phyloP scores from a whole-genome alignment of 37 sponge, comb jelly and placozoan species.

The Chondrilla cf. caribensis region DNA sequence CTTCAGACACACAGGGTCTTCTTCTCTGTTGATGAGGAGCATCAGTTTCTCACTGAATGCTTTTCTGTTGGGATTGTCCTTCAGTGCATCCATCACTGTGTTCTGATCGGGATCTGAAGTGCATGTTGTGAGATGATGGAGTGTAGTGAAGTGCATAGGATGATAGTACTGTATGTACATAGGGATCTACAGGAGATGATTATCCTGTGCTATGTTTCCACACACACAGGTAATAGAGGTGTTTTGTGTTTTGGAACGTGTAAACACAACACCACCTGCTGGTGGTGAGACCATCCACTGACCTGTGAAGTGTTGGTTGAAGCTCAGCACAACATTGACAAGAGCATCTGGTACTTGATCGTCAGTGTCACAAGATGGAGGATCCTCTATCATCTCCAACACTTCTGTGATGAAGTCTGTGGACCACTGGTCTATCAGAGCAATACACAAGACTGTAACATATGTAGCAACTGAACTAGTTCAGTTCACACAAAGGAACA shows the following conservation, averaged over 20 bases:
- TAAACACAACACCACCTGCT: no score
- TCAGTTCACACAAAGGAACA: no score
- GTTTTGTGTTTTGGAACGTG: no score
- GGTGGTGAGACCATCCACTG: no score
- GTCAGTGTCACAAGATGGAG: conserved; percentile 42
- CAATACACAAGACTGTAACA: no score
- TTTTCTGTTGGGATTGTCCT: conserved; percentile 31
- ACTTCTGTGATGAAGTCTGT: conserved; percentile 62
- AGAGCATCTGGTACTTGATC: conserved; percentile 66
- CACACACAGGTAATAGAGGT: no score
- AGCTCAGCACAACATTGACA: conserved; percentile 65
- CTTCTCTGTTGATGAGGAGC: conserved; percentile 79
- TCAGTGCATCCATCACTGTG: conserved; percentile 66
- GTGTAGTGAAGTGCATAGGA: background rate
- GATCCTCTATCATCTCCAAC: conserved; percentile 69
- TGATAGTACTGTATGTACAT: no score
- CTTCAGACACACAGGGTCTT: conserved; percentile 74
- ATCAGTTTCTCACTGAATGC: conserved; percentile 81
- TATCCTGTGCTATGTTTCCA: no score
- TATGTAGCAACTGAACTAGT: no score
- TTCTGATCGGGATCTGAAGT: conserved; percentile 52
- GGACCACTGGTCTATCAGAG: conserved; percentile 61
- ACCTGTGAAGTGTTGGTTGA: conserved; percentile 82
- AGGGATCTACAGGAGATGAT: no score
- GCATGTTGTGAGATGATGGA: no score